Percentiles rank a stretch among this genome's conserved stretches.
These are phyloP conservation scores for Furcula furcula DNA, from an alignment of 2,888 invertebrate genomes.

Conservation along the genomic window DNA sequence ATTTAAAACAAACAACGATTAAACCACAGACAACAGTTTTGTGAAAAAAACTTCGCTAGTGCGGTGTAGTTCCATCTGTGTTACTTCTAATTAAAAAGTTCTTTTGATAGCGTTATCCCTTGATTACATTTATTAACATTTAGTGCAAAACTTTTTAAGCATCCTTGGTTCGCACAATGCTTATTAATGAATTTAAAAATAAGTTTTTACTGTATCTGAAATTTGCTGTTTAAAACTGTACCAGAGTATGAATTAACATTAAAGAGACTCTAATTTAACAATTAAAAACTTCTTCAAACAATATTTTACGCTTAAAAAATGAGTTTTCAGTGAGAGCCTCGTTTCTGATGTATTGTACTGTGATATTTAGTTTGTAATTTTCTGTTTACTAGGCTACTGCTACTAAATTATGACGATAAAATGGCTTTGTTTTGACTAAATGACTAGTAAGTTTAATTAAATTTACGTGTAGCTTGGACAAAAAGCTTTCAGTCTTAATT, in stretches of 20 bases:
- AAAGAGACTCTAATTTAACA: constrained; percentile 22
- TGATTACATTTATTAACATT: not conserved
- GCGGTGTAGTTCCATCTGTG: not conserved
- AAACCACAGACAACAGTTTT: not conserved
- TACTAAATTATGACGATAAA: constrained; percentile 11
- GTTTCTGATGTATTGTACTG: constrained; percentile 2
- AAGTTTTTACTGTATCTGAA: constrained; percentile 5
- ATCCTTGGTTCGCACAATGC: not conserved
- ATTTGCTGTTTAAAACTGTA: too few species aligned
- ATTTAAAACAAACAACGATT: not conserved
- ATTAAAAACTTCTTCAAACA: constrained; percentile 22
- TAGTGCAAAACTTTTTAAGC: not conserved
- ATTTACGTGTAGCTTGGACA: constrained; percentile 8
- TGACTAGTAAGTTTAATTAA: constrained; percentile 10
- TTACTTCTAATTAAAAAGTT: constrained; percentile 1
- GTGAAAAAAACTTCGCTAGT: not conserved
- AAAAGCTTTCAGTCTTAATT: not conserved
- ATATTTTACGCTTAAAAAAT: constrained; percentile 11
- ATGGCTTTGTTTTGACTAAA: constrained; percentile 9
- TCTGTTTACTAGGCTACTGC: constrained; percentile 5
- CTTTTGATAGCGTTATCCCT: not conserved
- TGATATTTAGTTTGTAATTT: constrained; percentile 8
- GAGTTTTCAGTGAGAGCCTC: constrained; percentile 6
- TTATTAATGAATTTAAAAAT: not conserved
- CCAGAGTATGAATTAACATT: too few species aligned